A percentile compares a stretch with the other conserved stretches of the same genome.
phyloP scores from a whole-genome alignment of 2,888 invertebrate species.

The Chloroclysta siterata region DNA sequence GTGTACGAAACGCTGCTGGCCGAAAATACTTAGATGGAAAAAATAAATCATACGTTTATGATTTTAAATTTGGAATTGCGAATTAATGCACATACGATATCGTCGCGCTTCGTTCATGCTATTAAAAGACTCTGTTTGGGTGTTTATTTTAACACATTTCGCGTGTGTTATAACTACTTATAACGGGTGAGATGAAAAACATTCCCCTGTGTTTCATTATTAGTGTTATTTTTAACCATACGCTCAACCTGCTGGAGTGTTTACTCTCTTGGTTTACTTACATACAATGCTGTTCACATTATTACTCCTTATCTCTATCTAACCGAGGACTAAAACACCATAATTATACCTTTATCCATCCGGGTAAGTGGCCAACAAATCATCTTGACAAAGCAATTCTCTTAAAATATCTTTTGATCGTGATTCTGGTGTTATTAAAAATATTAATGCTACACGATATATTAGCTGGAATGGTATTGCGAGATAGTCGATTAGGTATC shows the following conservation, averaged over 20 bases:
- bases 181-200: conserved; percentile 83
- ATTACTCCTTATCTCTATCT: conserved; percentile 51
- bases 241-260: conserved; percentile 81
- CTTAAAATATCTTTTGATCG: conserved; percentile 58
- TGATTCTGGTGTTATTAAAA: conserved; percentile 63
- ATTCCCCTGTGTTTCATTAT: conserved; percentile 84
- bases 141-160: conserved; percentile 84
- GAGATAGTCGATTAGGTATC: conserved; percentile 69
- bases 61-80: conserved; percentile 71
- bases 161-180: conserved; percentile 78
- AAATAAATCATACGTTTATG: conserved; percentile 74
- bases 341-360: conserved; percentile 42
- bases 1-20: conserved; percentile 57
- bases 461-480: conserved; percentile 68
- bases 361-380: conserved; percentile 54
- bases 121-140: conserved; percentile 79
- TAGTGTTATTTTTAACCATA: conserved; percentile 79
- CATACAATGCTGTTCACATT: conserved; percentile 74
- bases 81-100: conserved; percentile 78
- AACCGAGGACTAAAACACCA: conserved; percentile 34
- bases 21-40: conserved; percentile 58
- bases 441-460: conserved; percentile 67
- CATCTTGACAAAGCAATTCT: conserved; percentile 66
- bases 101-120: conserved; percentile 60
- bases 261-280: conserved; percentile 74